These are phyloP conservation scores for Saturnia japonica DNA, from an alignment of 2,888 invertebrate species.

Conservation along the genomic window DNA sequence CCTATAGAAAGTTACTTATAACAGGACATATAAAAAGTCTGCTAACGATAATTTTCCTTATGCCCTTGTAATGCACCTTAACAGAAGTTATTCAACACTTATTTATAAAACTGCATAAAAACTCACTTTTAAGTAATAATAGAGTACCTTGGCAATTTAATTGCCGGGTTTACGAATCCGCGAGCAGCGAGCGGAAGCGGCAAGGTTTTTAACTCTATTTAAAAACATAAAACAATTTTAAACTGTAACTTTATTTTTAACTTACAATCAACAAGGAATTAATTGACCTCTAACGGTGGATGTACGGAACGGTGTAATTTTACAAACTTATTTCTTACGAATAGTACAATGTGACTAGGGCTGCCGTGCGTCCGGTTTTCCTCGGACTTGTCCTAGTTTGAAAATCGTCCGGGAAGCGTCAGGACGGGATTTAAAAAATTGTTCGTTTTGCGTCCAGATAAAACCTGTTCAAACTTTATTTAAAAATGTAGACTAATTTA, in stretches of 20 bases:
- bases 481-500: too few relatives aligned
- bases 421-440: too few relatives aligned
- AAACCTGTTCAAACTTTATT: too few relatives aligned
- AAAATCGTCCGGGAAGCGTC: too few relatives aligned
- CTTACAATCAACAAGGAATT: neutral
- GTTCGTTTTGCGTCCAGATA: too few relatives aligned
- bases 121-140: conserved; percentile 13
- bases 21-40: neutral
- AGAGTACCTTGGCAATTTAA: conserved; percentile 16
- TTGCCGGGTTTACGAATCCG: conserved; percentile 11
- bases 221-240: neutral
- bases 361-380: too few relatives aligned
- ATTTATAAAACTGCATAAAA: conserved; percentile 8
- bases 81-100: neutral
- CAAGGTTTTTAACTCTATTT: conserved; percentile 11
- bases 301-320: neutral
- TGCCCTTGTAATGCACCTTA: neutral
- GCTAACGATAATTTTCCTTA: neutral
- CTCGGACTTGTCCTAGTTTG: too few relatives aligned
- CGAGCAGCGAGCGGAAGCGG: conserved; percentile 14
- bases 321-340: neutral
- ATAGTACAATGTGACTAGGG: neutral
- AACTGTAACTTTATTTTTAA: neutral
- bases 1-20: too few relatives aligned
- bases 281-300: neutral